These are phyloP conservation scores for Balaeniceps rex DNA, from an alignment of 2,113 vertebrate genomes.

Conservation along the genomic window DNA sequence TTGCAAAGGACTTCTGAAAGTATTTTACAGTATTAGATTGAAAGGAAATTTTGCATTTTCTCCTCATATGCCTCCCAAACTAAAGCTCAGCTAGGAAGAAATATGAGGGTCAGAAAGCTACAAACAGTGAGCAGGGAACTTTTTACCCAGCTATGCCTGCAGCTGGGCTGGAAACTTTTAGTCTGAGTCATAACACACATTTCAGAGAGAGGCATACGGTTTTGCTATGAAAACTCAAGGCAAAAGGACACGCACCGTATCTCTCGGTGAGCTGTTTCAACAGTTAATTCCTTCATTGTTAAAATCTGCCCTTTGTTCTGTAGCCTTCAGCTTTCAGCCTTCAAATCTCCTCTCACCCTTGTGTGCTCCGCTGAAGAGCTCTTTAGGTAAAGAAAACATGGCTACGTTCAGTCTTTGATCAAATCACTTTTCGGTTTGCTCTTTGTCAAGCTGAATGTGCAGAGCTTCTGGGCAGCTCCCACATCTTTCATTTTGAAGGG, in stretches of 20 bases:
- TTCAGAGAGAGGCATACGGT: background rate
- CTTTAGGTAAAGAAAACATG: conserved; percentile 1
- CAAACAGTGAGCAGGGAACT: background rate
- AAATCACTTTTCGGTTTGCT: background rate
- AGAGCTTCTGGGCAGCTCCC: background rate
- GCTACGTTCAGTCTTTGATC: background rate
- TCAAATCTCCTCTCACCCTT: background rate
- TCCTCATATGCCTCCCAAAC: background rate
- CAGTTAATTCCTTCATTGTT: background rate
- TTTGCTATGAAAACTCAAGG: background rate
- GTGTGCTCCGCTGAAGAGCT: background rate
- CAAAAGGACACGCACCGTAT: background rate
- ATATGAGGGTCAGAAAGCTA: background rate
- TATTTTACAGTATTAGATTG: background rate
- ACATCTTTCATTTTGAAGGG: background rate
- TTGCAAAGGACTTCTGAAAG: background rate
- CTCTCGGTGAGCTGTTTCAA: background rate
- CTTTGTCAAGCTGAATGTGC: background rate
- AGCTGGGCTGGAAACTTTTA: background rate
- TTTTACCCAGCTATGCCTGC: background rate
- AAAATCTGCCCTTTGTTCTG: background rate
- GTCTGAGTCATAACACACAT: background rate
- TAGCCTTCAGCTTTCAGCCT: background rate
- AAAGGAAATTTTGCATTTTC: background rate
- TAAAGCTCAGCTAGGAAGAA: background rate